Percentiles rank a stretch among this genome's conserved stretches.
phyloP scores from a whole-genome alignment of 2,797 vertebrate species.

The Spinus olivaceus region DNA sequence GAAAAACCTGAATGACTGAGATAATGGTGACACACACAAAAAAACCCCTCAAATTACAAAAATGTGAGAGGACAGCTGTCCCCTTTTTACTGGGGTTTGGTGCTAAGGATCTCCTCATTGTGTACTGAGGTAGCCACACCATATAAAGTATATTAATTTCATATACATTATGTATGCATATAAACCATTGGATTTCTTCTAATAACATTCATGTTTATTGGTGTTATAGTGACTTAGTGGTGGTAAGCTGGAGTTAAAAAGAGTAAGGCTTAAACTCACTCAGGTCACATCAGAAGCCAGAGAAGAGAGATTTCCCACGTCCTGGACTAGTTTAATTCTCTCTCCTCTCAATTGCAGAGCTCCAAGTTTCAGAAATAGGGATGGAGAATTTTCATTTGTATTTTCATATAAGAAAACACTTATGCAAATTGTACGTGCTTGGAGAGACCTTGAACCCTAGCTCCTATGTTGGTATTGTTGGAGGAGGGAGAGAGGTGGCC shows the following conservation, averaged over 20 bases:
- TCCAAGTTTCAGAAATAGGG: not conserved
- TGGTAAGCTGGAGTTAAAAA: not conserved
- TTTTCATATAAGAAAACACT: not conserved
- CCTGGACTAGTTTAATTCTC: not conserved
- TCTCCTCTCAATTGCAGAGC: not conserved
- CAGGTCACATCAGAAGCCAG: not conserved
- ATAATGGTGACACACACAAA: not conserved
- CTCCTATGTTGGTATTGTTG: not conserved
- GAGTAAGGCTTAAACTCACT: not conserved
- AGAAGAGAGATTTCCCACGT: not conserved
- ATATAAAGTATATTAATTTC: not conserved
- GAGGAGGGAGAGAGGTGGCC: not conserved
- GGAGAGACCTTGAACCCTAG: not conserved
- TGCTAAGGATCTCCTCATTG: not conserved
- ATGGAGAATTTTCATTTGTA: not conserved
- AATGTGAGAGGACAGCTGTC: not conserved
- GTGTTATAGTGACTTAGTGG: not conserved
- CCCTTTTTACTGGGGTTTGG: not conserved
- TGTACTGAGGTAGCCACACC: not conserved
- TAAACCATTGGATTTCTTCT: not conserved
- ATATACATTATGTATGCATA: not conserved
- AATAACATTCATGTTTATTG: not conserved
- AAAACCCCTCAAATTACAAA: fast-evolving
- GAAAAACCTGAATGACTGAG: not conserved
- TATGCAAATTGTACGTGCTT: not conserved